Conservation (phyloP, 1,140 invertebrate species). For the Rhyzopertha dominica region DNA sequence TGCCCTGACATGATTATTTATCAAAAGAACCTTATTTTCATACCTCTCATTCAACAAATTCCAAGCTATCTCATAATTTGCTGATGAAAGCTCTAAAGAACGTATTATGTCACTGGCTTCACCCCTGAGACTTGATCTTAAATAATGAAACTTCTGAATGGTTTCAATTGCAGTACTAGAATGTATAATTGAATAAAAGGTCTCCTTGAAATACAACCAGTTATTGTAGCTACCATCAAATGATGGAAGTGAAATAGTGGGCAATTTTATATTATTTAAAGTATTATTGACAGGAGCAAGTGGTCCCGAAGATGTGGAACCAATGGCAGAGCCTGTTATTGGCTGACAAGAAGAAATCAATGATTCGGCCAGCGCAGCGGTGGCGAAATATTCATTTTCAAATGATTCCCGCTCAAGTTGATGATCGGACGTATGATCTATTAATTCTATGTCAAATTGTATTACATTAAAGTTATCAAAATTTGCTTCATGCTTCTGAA, state of each 20-base stretch:
- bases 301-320: too few species aligned
- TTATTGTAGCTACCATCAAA: constrained; percentile 23
- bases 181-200: constrained; percentile 26
- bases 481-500: too few species aligned
- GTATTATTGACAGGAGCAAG: too few species aligned
- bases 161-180: too few species aligned
- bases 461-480: too few species aligned
- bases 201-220: constrained; percentile 29
- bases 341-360: too few species aligned
- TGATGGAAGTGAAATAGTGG: constrained; percentile 3
- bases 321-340: too few species aligned
- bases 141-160: constrained; percentile 37
- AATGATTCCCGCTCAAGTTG: too few species aligned
- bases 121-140: constrained; percentile 27
- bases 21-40: constrained; percentile 30
- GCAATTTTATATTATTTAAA: constrained; percentile 2
- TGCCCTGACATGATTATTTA: constrained; percentile 29
- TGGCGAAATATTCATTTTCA: too few species aligned
- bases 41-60: constrained; percentile 30
- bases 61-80: constrained; percentile 37
- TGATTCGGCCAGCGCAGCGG: too few species aligned
- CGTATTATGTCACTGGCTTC: constrained; percentile 23
- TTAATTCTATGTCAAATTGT: too few species aligned
- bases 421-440: too few species aligned
- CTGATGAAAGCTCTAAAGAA: constrained; percentile 24